phyloP scores from a whole-genome alignment of 1,140 invertebrate genomes.

The Procambarus virginalis region DNA sequence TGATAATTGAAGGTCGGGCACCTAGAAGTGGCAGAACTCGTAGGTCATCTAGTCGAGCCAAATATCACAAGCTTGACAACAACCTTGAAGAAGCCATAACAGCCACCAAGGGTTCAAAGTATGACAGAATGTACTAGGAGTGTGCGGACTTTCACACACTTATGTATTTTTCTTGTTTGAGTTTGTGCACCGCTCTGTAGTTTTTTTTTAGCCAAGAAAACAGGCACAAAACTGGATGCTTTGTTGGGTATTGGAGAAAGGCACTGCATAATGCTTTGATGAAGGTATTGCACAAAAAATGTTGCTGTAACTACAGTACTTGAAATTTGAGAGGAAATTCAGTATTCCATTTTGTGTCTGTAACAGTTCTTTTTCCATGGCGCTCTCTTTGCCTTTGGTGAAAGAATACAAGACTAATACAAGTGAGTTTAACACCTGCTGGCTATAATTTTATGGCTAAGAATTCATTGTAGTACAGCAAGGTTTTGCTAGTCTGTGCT shows the following conservation, averaged over 20 bases:
- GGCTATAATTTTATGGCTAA: not conserved
- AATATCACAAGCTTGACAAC: conserved; percentile 79
- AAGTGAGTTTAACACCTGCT: not conserved
- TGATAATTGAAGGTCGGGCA: conserved; percentile 77
- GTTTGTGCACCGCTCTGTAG: not conserved
- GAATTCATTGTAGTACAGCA: not conserved
- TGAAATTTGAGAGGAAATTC: not conserved
- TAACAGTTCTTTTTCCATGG: not conserved
- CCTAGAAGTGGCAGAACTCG: conserved; percentile 74
- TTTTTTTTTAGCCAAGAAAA: not conserved
- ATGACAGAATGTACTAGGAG: not conserved
- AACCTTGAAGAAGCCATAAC: conserved; percentile 78
- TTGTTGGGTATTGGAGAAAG: not conserved
- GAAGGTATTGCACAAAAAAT: not conserved
- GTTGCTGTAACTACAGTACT: not conserved
- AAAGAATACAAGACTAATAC: not conserved
- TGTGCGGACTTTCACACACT: not conserved
- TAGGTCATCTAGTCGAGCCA: conserved; percentile 75
- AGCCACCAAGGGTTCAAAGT: conserved; percentile 18
- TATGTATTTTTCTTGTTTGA: not conserved
- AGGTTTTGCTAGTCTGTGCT: not conserved
- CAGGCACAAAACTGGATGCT: not conserved
- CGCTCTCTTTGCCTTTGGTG: too few species aligned
- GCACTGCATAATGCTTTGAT: not conserved
- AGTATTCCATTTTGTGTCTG: not conserved